These are phyloP conservation scores for Oligia strigilis DNA, from an alignment of 2,888 invertebrate genomes.

Conservation along the genomic window DNA sequence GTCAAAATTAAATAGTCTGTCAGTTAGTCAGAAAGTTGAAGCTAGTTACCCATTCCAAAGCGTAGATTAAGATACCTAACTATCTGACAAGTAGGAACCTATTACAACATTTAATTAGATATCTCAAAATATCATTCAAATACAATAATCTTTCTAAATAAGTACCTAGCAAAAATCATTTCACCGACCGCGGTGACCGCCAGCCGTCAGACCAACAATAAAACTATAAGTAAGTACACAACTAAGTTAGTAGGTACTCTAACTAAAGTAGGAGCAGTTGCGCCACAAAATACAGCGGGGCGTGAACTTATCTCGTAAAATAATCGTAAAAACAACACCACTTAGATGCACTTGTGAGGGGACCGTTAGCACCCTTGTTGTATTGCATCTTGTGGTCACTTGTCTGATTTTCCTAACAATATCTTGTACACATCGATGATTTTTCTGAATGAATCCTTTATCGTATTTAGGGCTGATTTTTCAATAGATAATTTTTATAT, in stretches of 20 bases:
- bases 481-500: too few relatives aligned
- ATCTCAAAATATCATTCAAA: not conserved
- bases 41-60: too few relatives aligned
- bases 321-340: constrained; percentile 55
- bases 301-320: constrained; percentile 49
- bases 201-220: not conserved
- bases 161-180: not conserved
- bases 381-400: constrained; percentile 3
- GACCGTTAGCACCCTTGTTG: constrained; percentile 35
- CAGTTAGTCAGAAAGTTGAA: too few relatives aligned
- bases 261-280: constrained; percentile 15
- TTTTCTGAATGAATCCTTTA: not conserved
- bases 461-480: too few relatives aligned
- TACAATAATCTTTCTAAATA: not conserved
- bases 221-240: not conserved
- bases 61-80: too few relatives aligned
- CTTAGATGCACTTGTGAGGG: constrained; percentile 42
- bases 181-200: not conserved
- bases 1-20: too few relatives aligned
- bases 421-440: not conserved
- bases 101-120: not conserved
- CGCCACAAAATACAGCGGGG: not conserved
- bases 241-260: not conserved
- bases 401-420: not conserved
- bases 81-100: not conserved